Conservation (phyloP, 2,797 vertebrate species). For the Xenops minutus region DNA sequence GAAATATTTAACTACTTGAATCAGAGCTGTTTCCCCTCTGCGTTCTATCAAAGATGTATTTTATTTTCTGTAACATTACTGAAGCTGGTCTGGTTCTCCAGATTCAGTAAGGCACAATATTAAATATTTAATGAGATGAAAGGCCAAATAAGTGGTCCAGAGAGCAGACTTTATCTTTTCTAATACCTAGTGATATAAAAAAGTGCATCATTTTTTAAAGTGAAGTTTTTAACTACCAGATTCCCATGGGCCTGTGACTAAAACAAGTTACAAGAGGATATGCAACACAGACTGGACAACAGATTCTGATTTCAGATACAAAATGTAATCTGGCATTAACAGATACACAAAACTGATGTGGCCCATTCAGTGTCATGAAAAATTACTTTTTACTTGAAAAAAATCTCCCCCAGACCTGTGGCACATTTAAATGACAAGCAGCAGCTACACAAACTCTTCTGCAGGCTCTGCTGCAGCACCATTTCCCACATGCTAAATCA, state of each 20-base stretch:
- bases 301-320: neutral
- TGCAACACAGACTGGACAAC: neutral
- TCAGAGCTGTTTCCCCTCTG: rapidly evolving
- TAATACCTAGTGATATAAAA: neutral
- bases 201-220: neutral
- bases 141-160: neutral
- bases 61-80: neutral
- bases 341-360: neutral
- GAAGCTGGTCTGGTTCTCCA: neutral
- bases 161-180: rapidly evolving
- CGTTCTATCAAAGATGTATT: neutral
- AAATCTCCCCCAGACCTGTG: neutral
- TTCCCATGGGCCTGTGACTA: neutral
- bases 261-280: neutral
- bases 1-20: neutral
- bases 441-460: neutral
- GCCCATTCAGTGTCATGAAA: neutral
- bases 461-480: neutral
- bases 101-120: neutral
- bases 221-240: neutral
- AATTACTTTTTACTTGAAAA: neutral
- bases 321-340: neutral
- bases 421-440: neutral
- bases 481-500: neutral
- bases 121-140: neutral